phyloP scores from a whole-genome alignment of 2,888 invertebrate species.

The Trichacis sp. region DNA sequence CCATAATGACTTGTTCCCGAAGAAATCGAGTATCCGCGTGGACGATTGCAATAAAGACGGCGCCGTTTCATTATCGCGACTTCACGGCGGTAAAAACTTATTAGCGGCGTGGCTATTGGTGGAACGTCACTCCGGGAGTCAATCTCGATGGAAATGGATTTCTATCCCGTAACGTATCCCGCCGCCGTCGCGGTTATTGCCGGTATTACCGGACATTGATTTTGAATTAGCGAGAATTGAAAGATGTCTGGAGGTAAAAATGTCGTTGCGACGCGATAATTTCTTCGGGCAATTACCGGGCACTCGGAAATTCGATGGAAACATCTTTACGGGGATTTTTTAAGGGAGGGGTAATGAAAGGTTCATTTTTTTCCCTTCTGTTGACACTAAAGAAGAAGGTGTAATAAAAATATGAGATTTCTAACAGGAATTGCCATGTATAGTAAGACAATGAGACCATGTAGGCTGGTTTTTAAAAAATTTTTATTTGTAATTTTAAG shows the following conservation, averaged over 20 bases:
- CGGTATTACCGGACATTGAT: conserved; percentile 60
- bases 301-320: too few species aligned
- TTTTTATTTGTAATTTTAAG: too few species aligned
- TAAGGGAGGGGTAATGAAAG: too few species aligned
- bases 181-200: conserved; percentile 38
- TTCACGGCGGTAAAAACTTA: conserved; percentile 39
- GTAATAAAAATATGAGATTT: too few species aligned
- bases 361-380: too few species aligned
- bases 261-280: conserved; percentile 10
- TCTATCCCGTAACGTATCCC: conserved; percentile 36
- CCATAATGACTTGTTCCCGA: background rate
- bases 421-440: too few species aligned
- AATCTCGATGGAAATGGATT: conserved; percentile 47
- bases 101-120: conserved; percentile 46
- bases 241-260: conserved; percentile 32
- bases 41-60: conserved; percentile 37
- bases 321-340: too few species aligned
- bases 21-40: background rate
- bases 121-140: conserved; percentile 41
- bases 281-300: too few species aligned
- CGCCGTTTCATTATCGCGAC: conserved; percentile 27
- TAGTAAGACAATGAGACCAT: too few species aligned
- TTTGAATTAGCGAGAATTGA: conserved; percentile 59
- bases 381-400: too few species aligned
- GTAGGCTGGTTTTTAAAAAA: too few species aligned